Base-by-base conservation (phyloP, 2,113 vertebrate species). In the Gymnocephalus cernua region DNA sequence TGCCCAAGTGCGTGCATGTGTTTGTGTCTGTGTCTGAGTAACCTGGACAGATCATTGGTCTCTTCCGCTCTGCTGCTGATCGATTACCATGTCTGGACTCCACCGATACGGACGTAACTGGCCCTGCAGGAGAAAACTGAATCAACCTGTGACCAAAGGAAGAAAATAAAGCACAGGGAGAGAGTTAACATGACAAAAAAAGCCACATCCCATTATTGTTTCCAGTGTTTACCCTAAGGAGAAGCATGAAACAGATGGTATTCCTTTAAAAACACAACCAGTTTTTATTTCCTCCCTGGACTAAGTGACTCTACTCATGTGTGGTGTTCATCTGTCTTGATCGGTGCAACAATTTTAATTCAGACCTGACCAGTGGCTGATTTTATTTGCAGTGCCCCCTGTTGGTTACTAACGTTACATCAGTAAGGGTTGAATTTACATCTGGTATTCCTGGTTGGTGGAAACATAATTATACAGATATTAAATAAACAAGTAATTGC, bases 21-120 rank as follows among this genome's bases (percentile, higher is more conserved):
- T 29, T 77, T n/a, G n/a, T n/a, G n/a, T n/a, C 25, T 56, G 68
- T 32, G 85, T 84, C 79, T 77, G 78, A 56, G 47, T 64, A 74
- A 83, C 35, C 80, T 83, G 88, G 90, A 87, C 27, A 1, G 41
- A 78, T 64, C 70, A 18, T 32, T 2, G 82, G 82, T 87, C 79
- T 84, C 84, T 90, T 93, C 91, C 83, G 82, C 91, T 90, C 85
- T 41, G 81, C 81, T 89, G 92, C 91, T 89, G 77, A 93, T 94
- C 84, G 83, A 93, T 94, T 88, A 88, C 62, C 25, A 2, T 64
- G 85, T 92, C 89, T 88, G 89, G 82, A 83, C 82, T 89, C 80
- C 71, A 68, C 57, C 3, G 71, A 89, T 89, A 85, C 83, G 29
- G 82, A 82, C 61, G 70, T 68, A 82, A 89, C 79, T 19, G 27